phyloP scores from a whole-genome alignment of 2,113 vertebrate genomes.

The Equus quagga region DNA sequence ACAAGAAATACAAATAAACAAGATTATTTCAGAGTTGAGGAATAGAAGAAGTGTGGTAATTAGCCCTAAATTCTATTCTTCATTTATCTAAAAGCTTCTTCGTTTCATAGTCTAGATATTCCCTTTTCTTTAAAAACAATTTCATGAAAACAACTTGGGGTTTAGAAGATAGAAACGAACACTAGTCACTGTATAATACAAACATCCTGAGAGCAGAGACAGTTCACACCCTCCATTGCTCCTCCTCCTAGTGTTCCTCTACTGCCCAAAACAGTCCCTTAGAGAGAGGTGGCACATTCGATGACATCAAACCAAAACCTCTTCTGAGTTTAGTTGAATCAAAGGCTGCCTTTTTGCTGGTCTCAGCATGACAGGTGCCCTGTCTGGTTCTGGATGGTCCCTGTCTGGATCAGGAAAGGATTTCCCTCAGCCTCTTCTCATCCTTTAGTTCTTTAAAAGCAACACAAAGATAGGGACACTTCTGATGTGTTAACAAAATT shows the following conservation, averaged over 20 bases:
- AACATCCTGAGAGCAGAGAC: neutral
- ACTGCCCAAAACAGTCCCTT: neutral
- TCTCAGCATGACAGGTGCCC: neutral
- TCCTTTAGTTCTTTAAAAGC: slow-evolving; percentile 1
- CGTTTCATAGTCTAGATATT: neutral
- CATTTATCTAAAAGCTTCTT: neutral
- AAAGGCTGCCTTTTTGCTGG: neutral
- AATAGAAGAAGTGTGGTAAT: neutral
- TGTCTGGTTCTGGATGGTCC: neutral
- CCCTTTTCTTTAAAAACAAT: neutral
- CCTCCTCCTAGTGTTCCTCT: neutral
- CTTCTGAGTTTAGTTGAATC: neutral
- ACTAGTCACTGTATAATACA: neutral
- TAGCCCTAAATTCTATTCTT: neutral
- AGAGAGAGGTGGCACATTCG: neutral
- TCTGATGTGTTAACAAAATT: slow-evolving; percentile 9
- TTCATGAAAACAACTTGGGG: neutral
- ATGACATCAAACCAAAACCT: neutral
- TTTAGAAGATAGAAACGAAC: neutral
- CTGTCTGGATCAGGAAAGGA: neutral
- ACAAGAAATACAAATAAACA: neutral
- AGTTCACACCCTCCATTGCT: neutral
- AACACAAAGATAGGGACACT: neutral
- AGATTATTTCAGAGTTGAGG: neutral
- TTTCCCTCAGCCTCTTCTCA: neutral